These are phyloP conservation scores for Dyspetes luteomarginatus DNA, from an alignment of 2,888 invertebrate species.

Conservation along the genomic window DNA sequence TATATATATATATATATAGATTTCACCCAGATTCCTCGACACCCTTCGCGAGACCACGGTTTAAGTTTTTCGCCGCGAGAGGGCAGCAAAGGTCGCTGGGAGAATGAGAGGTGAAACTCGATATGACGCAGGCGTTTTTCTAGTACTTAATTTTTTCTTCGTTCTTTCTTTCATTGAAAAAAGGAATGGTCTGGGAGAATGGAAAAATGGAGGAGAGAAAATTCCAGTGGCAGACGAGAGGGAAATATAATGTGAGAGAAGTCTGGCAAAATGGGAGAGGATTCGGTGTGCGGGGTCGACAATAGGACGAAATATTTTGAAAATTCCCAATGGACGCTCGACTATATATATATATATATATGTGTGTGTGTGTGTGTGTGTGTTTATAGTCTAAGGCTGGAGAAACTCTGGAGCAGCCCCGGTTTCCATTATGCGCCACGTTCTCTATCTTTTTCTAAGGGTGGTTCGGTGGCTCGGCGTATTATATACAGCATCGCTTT, in stretches of 20 bases:
- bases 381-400: conserved; percentile 13
- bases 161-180: conserved; percentile 16
- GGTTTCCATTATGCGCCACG: conserved; percentile 79
- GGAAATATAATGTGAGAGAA: conserved; percentile 50
- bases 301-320: conserved; percentile 78
- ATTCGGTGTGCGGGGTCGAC: conserved; percentile 73
- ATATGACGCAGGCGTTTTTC: conserved; percentile 58
- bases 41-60: conserved; percentile 52
- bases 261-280: conserved; percentile 17
- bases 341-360: neutral
- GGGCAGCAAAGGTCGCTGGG: conserved; percentile 65
- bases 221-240: conserved; percentile 70
- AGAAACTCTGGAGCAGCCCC: conserved; percentile 61
- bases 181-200: conserved; percentile 1
- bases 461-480: conserved; percentile 67
- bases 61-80: conserved; percentile 10
- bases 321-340: conserved; percentile 77
- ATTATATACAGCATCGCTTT: conserved; percentile 59
- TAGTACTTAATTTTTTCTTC: conserved; percentile 37
- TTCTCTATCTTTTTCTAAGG: conserved; percentile 68
- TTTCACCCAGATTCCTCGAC: conserved; percentile 53
- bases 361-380: neutral
- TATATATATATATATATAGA: neutral
- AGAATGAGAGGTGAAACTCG: conserved; percentile 65
- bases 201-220: conserved; percentile 46